A percentile compares a stretch with the other conserved stretches of the same genome.
Conservation (phyloP, 2,888 invertebrate species). For the Phorcus lineatus region DNA sequence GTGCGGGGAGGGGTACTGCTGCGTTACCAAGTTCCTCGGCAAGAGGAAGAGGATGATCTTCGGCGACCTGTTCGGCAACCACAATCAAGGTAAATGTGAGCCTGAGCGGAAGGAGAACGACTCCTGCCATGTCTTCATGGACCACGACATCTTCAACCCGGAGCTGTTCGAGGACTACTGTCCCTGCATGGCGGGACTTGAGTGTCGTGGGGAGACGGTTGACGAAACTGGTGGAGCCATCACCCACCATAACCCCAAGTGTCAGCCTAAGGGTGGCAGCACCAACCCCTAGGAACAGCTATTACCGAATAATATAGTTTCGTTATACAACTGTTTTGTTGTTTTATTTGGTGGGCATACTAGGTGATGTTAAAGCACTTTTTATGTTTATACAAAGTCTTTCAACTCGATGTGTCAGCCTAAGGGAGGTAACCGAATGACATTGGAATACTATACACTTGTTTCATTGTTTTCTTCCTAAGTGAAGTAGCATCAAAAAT, state of each 20-base stretch:
- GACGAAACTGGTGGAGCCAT: conserved; percentile 46
- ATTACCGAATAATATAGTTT: too few species aligned
- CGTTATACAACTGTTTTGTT: too few species aligned
- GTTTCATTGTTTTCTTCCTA: too few species aligned
- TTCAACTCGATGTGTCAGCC: too few species aligned
- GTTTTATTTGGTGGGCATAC: too few species aligned
- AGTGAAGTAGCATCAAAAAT: too few species aligned
- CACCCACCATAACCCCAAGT: conserved; percentile 51
- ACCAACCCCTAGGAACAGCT: too few species aligned
- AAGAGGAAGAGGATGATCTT: conserved; percentile 42
- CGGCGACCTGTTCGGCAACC: conserved; percentile 22
- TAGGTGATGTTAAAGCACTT: too few species aligned
- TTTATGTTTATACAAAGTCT: too few species aligned
- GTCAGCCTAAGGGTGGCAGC: conserved; percentile 34
- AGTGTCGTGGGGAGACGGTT: conserved; percentile 50
- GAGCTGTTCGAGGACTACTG: conserved; percentile 48
- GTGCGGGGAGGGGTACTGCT: conserved; percentile 46
- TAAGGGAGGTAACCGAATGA: too few species aligned
- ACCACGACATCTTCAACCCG: conserved; percentile 47
- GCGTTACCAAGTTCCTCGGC: conserved; percentile 42
- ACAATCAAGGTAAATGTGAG: conserved; percentile 42
- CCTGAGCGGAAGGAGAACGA: conserved; percentile 42
- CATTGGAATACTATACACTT: too few species aligned
- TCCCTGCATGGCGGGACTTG: conserved; percentile 44
- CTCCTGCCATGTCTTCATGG: conserved; percentile 38